phyloP scores from a whole-genome alignment of 2,797 vertebrate species.

The Glossophaga mutica region DNA sequence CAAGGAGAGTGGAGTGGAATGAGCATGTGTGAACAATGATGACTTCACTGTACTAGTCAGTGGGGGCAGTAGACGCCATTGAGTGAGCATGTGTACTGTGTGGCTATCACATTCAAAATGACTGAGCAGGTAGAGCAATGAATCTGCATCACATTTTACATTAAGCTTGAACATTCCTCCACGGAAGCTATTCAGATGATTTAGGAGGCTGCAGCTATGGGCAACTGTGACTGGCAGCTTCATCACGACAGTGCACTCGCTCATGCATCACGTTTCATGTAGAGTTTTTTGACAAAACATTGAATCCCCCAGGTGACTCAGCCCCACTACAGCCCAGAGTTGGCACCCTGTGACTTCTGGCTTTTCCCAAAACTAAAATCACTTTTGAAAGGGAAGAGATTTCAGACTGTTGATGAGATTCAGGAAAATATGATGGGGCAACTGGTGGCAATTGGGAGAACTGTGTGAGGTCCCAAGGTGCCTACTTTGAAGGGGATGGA shows the following conservation, averaged over 20 bases:
- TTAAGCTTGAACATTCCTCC: neutral
- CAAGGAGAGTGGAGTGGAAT: neutral
- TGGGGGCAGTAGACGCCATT: neutral
- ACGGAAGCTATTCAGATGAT: neutral
- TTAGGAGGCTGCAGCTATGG: neutral
- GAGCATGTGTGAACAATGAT: neutral
- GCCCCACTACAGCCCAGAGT: neutral
- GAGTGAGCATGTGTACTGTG: neutral
- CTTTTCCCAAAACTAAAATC: neutral
- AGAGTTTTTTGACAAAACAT: neutral
- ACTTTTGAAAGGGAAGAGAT: neutral
- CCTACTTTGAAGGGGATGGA: neutral
- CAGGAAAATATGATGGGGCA: neutral
- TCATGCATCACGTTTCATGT: neutral
- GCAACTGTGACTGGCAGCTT: neutral
- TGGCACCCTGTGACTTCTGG: neutral
- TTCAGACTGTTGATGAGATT: neutral
- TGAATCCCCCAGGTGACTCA: neutral
- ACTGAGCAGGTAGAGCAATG: neutral
- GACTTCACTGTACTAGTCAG: neutral
- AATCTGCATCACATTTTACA: neutral
- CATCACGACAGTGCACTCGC: neutral
- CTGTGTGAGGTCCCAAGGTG: neutral
- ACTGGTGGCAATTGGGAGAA: neutral
- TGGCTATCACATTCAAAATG: neutral